Evolutionary conservation across 2,113 vertebrate species (phyloP), one percentile per base, ranked within the genome.

Genomic region (Bothrops jararaca): DNA sequence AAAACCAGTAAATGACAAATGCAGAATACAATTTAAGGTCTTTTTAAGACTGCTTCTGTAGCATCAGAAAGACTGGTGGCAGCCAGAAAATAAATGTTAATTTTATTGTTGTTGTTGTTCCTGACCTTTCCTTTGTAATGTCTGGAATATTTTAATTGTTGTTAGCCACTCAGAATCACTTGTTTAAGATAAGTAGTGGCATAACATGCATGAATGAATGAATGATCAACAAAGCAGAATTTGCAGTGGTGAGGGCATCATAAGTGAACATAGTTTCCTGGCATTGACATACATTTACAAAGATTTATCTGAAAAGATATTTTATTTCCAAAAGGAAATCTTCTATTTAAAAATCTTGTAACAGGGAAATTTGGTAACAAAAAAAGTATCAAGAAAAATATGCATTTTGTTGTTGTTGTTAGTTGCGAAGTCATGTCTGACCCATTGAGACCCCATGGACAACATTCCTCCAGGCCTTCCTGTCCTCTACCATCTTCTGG

Each of bases 71-170:
- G 92, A 96, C 97, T 97, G 96, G 94, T 96, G 96, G 95, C 94
- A 95, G 93, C 97, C 96, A 97, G 97, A 96, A 96, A 97, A 89
- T 60, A 95, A 96, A 94, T 94, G 86, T 94, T 92, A 95, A 96
- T 93, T 95, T 96, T 94, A 95, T 96, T 85, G 11, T 64, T 64
- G 26, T 96, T 97, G 96, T 97, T 96, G 96, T 97, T 96, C 96
- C 95, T 96, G 89, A 94, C 92, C 93, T 64, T n/a, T 64, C 93
- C 96, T 96, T 96, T 95, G 39, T 89, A 96, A 96, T 95, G 90
- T 95, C 91, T 96, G 93, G 10, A 95, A 92, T 91, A 7, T 74
- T 74, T 74, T 74, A 74, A 74, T 74, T 74, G 5, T 34, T 34
- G 64, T 34, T 74, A 18, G 5, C 64, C n/a, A 69, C 29, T n/a